These are phyloP conservation scores for Eretmochelys imbricata DNA, from an alignment of 2,113 vertebrate genomes.

Conservation along the genomic window DNA sequence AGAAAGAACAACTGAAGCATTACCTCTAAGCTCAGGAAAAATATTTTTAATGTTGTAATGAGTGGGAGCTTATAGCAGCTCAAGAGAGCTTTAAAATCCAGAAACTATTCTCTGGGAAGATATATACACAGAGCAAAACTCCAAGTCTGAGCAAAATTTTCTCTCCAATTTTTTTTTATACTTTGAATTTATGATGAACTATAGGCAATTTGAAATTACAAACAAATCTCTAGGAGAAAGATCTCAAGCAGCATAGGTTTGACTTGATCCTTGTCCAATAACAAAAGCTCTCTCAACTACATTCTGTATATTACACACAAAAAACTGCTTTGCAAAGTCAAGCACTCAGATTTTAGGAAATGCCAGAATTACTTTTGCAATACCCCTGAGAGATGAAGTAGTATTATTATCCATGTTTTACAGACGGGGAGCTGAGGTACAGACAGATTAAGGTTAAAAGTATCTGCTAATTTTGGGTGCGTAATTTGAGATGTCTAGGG, in stretches of 20 bases:
- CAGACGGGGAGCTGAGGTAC: not conserved
- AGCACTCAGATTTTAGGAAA: conserved; percentile 1
- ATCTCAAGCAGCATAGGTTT: conserved; percentile 42
- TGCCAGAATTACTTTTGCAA: not conserved
- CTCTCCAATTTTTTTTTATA: conserved; percentile 4
- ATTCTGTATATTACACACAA: not conserved
- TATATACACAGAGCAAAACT: not conserved
- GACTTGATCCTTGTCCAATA: not conserved
- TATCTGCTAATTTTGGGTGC: not conserved
- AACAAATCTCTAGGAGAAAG: conserved; percentile 34
- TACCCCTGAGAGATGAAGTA: not conserved
- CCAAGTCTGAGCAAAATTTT: not conserved
- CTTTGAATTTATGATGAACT: not conserved
- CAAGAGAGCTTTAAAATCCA: conserved; percentile 13
- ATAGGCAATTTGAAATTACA: conserved; percentile 29
- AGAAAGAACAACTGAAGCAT: not conserved
- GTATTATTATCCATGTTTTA: not conserved
- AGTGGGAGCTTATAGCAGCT: not conserved
- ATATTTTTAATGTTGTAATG: not conserved
- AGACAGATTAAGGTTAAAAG: not conserved
- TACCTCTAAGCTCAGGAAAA: not conserved
- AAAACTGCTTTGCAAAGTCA: not conserved
- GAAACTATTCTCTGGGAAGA: conserved; percentile 16
- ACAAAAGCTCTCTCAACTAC: conserved; percentile 17
- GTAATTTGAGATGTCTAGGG: not conserved